A percentile compares a stretch with the other conserved stretches of the same genome.
phyloP scores from a whole-genome alignment of 37 sponge, comb jelly and placozoan genomes.

The Corticium candelabrum region DNA sequence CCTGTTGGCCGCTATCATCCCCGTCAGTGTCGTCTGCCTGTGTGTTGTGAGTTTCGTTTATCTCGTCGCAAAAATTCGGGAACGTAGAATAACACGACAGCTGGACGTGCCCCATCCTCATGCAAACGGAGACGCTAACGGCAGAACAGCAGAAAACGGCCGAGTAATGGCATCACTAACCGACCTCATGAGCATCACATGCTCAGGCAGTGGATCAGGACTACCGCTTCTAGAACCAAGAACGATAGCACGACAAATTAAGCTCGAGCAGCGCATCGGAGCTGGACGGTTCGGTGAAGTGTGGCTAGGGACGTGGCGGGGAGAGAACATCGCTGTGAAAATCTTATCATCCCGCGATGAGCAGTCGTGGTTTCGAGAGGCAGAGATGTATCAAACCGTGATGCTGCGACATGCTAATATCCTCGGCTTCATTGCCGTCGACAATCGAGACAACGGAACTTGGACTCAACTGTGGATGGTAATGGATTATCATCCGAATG shows the following conservation, averaged over 20 bases:
- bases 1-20: background rate
- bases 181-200: background rate
- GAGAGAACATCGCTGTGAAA: constrained; percentile 84
- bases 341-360: constrained; percentile 74
- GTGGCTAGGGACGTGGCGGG: constrained; percentile 51
- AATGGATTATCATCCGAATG: constrained; percentile 81
- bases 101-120: background rate
- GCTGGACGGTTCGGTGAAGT: constrained; percentile 88
- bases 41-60: background rate
- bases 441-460: constrained; percentile 60
- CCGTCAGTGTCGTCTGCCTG: background rate
- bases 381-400: constrained; percentile 75
- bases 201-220: constrained; percentile 56
- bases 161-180: background rate
- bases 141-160: background rate
- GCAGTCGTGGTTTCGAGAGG: constrained; percentile 73
- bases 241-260: constrained; percentile 69
- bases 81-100: background rate
- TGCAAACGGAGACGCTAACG: background rate
- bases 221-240: constrained; percentile 45
- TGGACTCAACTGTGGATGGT: constrained; percentile 90
- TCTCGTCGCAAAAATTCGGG: background rate
- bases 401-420: constrained; percentile 85
- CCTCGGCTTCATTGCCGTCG: constrained; percentile 72
- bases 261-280: constrained; percentile 58